These are phyloP conservation scores for Corythoichthys intestinalis DNA, from an alignment of 2,113 vertebrate species.

Conservation along the genomic window DNA sequence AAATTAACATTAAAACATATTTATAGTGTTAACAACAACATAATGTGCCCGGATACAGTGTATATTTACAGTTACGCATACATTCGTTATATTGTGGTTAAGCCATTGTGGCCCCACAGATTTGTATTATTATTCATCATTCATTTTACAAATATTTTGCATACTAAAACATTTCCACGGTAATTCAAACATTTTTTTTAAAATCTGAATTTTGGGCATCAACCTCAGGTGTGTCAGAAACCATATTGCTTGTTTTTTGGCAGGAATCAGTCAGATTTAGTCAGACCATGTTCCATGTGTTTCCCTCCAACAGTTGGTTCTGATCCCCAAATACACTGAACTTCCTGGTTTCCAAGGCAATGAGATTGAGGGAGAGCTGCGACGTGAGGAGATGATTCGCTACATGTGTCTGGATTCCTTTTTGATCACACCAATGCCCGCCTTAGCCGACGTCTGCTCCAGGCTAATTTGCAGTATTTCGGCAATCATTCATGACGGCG, in stretches of 20 bases:
- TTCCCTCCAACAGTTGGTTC: slow-evolving; percentile 65
- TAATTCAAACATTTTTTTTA: no score
- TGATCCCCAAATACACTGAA: slow-evolving; percentile 76
- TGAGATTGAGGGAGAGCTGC: slow-evolving; percentile 44
- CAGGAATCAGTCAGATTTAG: neutral
- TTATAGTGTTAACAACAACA: no score
- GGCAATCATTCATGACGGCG: slow-evolving; percentile 74
- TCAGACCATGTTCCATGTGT: neutral
- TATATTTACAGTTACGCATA: no score
- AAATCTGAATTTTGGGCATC: no score
- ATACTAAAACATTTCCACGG: no score
- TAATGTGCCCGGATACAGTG: no score
- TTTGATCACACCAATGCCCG: slow-evolving; percentile 67
- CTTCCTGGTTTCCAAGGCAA: slow-evolving; percentile 75
- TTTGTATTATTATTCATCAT: no score
- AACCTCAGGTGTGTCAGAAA: no score
- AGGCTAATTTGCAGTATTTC: slow-evolving; percentile 82
- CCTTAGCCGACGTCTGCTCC: slow-evolving; percentile 74
- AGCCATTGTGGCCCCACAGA: no score
- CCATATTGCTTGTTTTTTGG: neutral
- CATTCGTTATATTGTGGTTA: no score
- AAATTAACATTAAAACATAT: no score
- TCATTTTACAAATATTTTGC: no score
- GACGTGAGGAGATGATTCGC: slow-evolving; percentile 73
- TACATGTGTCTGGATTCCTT: slow-evolving; percentile 82